Conservation (phyloP, 2,888 invertebrate species). For the Blera fallax region DNA sequence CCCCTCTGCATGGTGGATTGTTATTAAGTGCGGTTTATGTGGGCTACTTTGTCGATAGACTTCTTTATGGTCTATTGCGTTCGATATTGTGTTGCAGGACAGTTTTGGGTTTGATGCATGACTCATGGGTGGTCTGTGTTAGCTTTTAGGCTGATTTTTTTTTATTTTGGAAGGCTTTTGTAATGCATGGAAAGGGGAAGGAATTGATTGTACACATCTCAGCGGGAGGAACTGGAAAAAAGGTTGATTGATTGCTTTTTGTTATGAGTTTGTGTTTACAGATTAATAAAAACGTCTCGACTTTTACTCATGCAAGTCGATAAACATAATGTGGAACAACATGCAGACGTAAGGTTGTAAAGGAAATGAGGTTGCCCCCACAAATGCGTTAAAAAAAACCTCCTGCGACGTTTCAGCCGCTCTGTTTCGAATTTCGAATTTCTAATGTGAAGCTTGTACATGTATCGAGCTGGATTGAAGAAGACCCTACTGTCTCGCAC, state of each 20-base stretch:
- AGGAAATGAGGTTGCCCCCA: no score
- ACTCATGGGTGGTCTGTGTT: slow-evolving; percentile 47
- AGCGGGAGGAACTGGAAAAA: not conserved
- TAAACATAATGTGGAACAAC: no score
- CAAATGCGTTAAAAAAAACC: no score
- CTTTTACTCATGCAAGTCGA: no score
- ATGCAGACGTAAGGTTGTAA: no score
- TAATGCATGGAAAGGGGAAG: not conserved
- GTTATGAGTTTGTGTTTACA: no score
- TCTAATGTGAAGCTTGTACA: no score
- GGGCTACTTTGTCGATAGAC: slow-evolving; percentile 57
- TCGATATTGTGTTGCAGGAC: slow-evolving; percentile 58
- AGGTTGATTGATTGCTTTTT: not conserved
- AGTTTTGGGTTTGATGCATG: slow-evolving; percentile 42
- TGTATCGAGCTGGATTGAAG: no score
- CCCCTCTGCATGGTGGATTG: not conserved
- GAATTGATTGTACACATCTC: not conserved
- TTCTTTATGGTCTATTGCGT: slow-evolving; percentile 64
- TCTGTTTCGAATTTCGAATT: no score
- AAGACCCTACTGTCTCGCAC: no score
- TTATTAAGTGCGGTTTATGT: slow-evolving; percentile 51
- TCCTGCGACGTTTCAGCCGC: no score
- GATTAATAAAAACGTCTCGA: no score
- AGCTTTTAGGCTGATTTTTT: slow-evolving; percentile 29
- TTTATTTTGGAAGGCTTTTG: not conserved